These are phyloP conservation scores for Kryphioiulus occultus DNA, from an alignment of 2,888 invertebrate genomes.

Conservation along the genomic window DNA sequence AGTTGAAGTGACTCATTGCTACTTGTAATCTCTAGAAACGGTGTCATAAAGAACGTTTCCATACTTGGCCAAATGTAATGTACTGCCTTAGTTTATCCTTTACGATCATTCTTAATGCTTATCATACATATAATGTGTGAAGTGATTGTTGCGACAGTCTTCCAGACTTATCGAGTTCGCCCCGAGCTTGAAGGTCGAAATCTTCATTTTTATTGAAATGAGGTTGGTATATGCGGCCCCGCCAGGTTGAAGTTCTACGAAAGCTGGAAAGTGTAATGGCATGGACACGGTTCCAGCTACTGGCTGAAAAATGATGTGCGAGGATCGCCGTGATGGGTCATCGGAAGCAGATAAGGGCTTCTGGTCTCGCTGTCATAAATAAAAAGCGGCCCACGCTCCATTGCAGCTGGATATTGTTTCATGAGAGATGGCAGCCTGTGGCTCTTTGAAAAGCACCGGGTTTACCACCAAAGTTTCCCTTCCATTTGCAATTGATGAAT, in stretches of 20 bases:
- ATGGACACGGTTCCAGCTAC: neutral
- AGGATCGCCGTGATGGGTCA: neutral
- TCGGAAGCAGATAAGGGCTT: slow-evolving; percentile 22
- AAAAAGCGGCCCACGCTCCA: neutral
- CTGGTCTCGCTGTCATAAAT: neutral
- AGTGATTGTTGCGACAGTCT: neutral
- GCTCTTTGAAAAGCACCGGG: neutral
- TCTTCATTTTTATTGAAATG: neutral
- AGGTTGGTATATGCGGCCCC: neutral
- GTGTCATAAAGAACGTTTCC: neutral
- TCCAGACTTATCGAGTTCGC: neutral
- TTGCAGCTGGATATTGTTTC: slow-evolving; percentile 14
- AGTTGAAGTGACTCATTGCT: neutral
- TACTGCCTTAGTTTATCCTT: neutral
- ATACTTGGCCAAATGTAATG: neutral
- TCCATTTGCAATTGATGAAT: neutral
- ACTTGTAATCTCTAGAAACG: neutral
- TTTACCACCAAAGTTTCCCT: slow-evolving; percentile 4
- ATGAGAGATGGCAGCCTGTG: slow-evolving; percentile 28
- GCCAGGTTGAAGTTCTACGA: neutral
- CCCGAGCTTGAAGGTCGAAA: neutral
- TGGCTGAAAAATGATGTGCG: neutral
- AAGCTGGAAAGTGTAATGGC: neutral
- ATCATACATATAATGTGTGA: no score
- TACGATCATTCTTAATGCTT: neutral